Conservation (phyloP, 2,797 vertebrate species). For the Cirrhinus mrigala region DNA sequence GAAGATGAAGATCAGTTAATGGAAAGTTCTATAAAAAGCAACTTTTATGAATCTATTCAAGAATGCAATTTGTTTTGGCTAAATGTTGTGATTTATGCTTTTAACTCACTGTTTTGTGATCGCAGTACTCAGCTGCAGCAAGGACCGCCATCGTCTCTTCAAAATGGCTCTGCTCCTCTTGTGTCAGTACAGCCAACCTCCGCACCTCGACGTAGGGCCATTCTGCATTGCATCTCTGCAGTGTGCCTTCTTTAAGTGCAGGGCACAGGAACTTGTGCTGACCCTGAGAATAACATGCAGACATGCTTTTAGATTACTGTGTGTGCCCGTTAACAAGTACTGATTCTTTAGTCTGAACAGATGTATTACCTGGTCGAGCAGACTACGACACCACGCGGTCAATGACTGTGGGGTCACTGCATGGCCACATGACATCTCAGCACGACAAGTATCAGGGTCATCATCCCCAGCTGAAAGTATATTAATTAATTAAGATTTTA, state of each 20-base stretch:
- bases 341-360: not conserved
- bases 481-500: not conserved
- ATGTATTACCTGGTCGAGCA: constrained; percentile 73
- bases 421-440: constrained; percentile 79
- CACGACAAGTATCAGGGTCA: constrained; percentile 65
- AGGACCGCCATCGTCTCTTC: constrained; percentile 70
- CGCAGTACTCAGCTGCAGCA: constrained; percentile 70
- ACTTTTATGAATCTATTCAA: not conserved
- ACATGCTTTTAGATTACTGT: not conserved
- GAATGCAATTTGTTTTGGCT: not conserved
- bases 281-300: constrained; percentile 63
- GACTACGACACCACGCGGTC: constrained; percentile 75
- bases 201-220: constrained; percentile 77
- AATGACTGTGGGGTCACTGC: constrained; percentile 75
- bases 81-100: not conserved
- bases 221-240: constrained; percentile 54
- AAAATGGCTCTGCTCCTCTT: constrained; percentile 74
- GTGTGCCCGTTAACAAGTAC: not conserved
- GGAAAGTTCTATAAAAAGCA: too few relatives aligned
- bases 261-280: constrained; percentile 74
- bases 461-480: constrained; percentile 68
- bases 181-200: constrained; percentile 71
- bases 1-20: not conserved
- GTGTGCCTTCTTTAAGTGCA: constrained; percentile 54
- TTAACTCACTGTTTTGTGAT: constrained; percentile 72